These are phyloP conservation scores for Spodoptera littoralis DNA, from an alignment of 2,888 invertebrate genomes.

Conservation along the genomic window DNA sequence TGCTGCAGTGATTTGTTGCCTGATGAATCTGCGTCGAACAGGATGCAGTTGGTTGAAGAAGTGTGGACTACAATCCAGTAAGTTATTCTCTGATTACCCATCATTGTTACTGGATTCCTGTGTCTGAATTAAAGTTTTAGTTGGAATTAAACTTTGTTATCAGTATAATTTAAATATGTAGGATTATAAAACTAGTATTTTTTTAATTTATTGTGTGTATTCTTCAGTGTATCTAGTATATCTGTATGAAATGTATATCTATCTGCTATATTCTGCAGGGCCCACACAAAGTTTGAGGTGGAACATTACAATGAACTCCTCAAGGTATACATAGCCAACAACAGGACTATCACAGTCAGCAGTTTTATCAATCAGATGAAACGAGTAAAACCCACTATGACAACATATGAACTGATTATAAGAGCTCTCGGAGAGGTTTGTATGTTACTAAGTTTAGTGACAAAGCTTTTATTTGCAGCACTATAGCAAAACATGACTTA, in stretches of 20 bases:
- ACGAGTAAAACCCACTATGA: slow-evolving; percentile 80
- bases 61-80: slow-evolving; percentile 88
- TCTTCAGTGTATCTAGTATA: too few relatives aligned
- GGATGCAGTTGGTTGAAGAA: slow-evolving; percentile 84
- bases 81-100: slow-evolving; percentile 34
- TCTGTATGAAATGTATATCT: too few relatives aligned
- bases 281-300: slow-evolving; percentile 77
- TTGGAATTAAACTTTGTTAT: neutral
- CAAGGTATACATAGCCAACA: slow-evolving; percentile 89
- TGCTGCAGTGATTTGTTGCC: slow-evolving; percentile 89
- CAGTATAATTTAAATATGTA: too few relatives aligned
- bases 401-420: slow-evolving; percentile 89
- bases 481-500: too few relatives aligned
- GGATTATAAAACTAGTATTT: too few relatives aligned
- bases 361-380: slow-evolving; percentile 84
- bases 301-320: slow-evolving; percentile 89
- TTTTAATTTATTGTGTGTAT: neutral
- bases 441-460: slow-evolving; percentile 4
- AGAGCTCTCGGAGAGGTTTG: slow-evolving; percentile 87
- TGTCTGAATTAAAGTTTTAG: neutral
- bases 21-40: slow-evolving; percentile 79
- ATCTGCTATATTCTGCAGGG: slow-evolving; percentile 61
- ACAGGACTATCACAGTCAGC: slow-evolving; percentile 75
- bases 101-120: too few relatives aligned
- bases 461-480: too few relatives aligned